Evolutionary conservation across 1,140 invertebrate species (phyloP), one percentile per base, ranked within the genome.

Genomic region (Papilio polyxenes): DNA sequence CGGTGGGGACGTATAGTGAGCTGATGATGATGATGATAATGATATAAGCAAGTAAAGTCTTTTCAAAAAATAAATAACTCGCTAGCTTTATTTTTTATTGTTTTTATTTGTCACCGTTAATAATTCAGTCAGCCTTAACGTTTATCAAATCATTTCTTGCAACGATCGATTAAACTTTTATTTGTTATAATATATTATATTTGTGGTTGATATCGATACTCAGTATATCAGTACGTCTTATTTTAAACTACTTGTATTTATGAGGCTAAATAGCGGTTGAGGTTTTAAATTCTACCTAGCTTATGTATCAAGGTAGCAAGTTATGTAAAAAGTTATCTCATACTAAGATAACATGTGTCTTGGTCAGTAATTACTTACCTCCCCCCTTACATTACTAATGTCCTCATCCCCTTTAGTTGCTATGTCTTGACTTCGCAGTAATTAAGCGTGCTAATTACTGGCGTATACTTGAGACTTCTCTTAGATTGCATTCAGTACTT

Each of bases 351-450:
- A 37, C 65, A 72, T 37, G 23, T 72, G 37, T 15, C 65, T 31
- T 72, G 65, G 31, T 72, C 31, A 17, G 11, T 69, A 69, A 40
- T 69, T 69, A 69, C 31, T 37, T 15, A 15, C 31, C 31, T 72
- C 4, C 13, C 11, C 23, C 31, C 11, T 62, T 62, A 23, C 59
- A 23, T 20, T 23, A 65, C 20, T 31, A 0, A 65, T 56, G 13
- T 56, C 51, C 51, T 53, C 51, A 53, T 72, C 65, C 65, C 65
- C 11, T 37, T 72, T 72, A 37, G 15, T 72, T 72, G 65, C 65
- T 37, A 72, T 31, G 31, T 72, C 65, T 72, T 37, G 13, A 72
- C 65, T 72, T 72, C 31, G 65, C 65, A 72, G 65, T 40, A 72
- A 72, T 72, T 72, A 72, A 72, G 65, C 13, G 65, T 72, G 65